These are phyloP conservation scores for Buteo buteo DNA, from an alignment of 2,113 vertebrate genomes.

Conservation along the genomic window DNA sequence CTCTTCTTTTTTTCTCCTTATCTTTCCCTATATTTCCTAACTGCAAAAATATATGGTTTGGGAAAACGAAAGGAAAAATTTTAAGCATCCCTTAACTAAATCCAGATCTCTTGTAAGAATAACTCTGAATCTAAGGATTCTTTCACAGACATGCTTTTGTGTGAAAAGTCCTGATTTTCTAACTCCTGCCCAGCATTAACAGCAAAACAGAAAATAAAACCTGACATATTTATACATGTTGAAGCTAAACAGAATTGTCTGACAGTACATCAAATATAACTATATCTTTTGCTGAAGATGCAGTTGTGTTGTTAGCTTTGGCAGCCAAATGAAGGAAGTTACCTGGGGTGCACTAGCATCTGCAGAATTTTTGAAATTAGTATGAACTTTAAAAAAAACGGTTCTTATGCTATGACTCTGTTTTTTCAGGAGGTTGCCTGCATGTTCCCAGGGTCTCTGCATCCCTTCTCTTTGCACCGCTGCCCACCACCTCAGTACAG, in stretches of 20 bases:
- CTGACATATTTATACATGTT: neutral
- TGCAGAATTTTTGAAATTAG: neutral
- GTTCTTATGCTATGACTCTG: neutral
- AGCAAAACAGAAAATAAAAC: neutral
- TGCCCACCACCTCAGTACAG: neutral
- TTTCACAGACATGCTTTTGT: neutral
- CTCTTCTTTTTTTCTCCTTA: neutral
- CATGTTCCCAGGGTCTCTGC: neutral
- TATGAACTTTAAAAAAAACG: fast-evolving
- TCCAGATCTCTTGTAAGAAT: neutral
- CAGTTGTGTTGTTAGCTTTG: neutral
- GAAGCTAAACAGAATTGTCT: neutral
- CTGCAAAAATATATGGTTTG: neutral
- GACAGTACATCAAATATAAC: neutral
- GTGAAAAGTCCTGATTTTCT: neutral
- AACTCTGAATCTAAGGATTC: neutral
- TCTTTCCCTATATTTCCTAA: neutral
- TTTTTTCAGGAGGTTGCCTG: neutral
- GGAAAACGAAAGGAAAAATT: neutral
- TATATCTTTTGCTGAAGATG: neutral
- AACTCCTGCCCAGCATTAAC: neutral
- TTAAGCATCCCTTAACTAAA: neutral
- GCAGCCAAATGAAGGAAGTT: neutral
- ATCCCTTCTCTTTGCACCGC: neutral
- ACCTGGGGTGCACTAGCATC: neutral